Evolutionary conservation across 35 echinoderm and acorn worm species (phyloP), one percentile per base, ranked within the genome.

Genomic region (Apostichopus parvimensis): DNA sequence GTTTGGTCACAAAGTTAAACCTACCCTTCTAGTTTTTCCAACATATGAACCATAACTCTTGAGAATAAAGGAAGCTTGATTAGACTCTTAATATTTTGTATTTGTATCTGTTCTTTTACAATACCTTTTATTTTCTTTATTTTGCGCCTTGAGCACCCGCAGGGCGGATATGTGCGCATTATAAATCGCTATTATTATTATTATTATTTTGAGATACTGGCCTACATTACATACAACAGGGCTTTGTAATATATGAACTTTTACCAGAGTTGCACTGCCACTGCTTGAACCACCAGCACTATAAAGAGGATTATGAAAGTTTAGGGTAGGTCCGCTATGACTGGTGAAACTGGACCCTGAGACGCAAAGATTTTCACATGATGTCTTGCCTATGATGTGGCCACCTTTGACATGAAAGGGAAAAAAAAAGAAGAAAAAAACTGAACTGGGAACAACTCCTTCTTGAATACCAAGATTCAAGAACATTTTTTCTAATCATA

Each of bases 221-320:
- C 11, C 6, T 60, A 60, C 6, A 60, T 12, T 60, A 60, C 58
- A 60, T 60, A 60, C 58, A 60, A 9, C 11, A 7, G 11, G 58
- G 58, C 58, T 60, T 60, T 60, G 58, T 60, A 34, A 34, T 34
- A 34, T 34, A 34, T 60, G 7, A 60, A 60, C 7, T 60, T 60
- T 59, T 88, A 95, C 94, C 76, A 83, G 82, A 20, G 79, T 88
- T 61, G 90, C 94, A 92, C 90, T 91, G 4, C 94, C 94, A 28
- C 88, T 82, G 64, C 94, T 95, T 9, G 94, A 95, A 23, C 94
- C 94, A 54, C 94, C 94, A 21, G 90, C 82, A 56, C 80, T 88
- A 53, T 78, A 54, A 52, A 15, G 15, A 6, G 57, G 82, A 53
- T 92, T 78, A 52, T 92, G 90, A 28, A 79, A 85, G 84, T 92